Conservation (phyloP, 2,113 vertebrate genomes). For the Dryoscopus gambensis region DNA sequence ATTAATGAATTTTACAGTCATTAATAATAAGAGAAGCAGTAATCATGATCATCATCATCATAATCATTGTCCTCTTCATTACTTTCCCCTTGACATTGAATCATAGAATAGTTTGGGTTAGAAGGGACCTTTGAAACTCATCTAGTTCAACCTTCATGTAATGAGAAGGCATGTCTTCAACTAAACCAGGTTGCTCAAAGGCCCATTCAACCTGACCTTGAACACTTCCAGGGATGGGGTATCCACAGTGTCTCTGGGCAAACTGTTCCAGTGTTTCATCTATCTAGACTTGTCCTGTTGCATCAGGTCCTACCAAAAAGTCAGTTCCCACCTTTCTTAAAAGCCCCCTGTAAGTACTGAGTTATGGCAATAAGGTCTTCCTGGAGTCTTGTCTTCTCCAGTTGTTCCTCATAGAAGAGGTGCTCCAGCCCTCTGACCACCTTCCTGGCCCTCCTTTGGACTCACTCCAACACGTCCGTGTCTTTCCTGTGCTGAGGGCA, state of each 20-base stretch:
- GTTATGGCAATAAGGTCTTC: not conserved
- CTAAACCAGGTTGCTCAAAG: not conserved
- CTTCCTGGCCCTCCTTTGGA: not conserved
- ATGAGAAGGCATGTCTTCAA: not conserved
- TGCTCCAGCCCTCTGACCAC: not conserved
- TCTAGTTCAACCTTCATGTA: not conserved
- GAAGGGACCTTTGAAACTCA: not conserved
- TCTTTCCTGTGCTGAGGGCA: not conserved
- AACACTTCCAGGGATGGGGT: not conserved
- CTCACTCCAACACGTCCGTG: not conserved
- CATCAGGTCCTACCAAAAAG: not conserved
- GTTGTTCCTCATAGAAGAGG: not conserved
- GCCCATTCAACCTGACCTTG: not conserved
- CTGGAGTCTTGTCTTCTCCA: not conserved
- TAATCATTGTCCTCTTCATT: not conserved
- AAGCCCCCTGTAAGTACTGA: fast-evolving
- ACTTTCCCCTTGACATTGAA: not conserved
- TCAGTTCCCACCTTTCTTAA: not conserved
- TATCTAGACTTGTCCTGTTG: not conserved
- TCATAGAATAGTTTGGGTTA: not conserved
- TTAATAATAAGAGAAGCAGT: not conserved
- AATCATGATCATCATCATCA: not conserved
- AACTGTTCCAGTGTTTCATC: not conserved
- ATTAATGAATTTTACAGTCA: not conserved
- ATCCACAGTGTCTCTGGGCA: not conserved